A percentile compares a stretch with the other conserved stretches of the same genome.
Conservation (phyloP, 1,140 invertebrate genomes). For the Bombus confusus region DNA sequence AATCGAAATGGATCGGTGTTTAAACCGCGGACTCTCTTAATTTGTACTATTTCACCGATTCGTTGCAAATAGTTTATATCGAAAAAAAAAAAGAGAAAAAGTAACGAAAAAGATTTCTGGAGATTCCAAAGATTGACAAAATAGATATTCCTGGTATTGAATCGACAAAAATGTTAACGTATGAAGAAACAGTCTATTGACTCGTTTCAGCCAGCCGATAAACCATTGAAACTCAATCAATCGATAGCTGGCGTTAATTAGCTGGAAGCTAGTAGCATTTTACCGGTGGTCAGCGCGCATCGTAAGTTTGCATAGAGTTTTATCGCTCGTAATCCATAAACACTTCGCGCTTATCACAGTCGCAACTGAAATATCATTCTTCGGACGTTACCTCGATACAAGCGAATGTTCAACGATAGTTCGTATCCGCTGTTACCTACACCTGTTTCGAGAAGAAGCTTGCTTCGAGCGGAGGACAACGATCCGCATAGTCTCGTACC, state of each 20-base stretch:
- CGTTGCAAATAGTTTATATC: too few relatives aligned
- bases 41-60: too few relatives aligned
- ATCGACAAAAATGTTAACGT: neutral
- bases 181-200: neutral
- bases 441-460: neutral
- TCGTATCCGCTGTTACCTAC: conserved; percentile 24
- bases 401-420: conserved; percentile 55
- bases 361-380: conserved; percentile 32
- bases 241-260: conserved; percentile 48
- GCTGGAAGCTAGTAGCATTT: conserved; percentile 31
- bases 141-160: neutral
- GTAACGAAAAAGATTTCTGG: neutral
- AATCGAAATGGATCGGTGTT: too few relatives aligned
- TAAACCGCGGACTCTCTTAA: too few relatives aligned
- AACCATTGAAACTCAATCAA: conserved; percentile 15
- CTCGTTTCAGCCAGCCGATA: neutral
- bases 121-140: neutral
- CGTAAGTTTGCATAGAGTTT: conserved; percentile 38
- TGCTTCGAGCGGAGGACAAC: neutral
- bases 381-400: conserved; percentile 7
- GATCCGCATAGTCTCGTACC: neutral
- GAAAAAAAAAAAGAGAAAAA: too few relatives aligned
- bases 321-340: conserved; percentile 56
- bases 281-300: neutral
- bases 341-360: conserved; percentile 47